These are phyloP conservation scores for Leptodactylus fallax DNA, from an alignment of 2,797 vertebrate species.

Conservation along the genomic window DNA sequence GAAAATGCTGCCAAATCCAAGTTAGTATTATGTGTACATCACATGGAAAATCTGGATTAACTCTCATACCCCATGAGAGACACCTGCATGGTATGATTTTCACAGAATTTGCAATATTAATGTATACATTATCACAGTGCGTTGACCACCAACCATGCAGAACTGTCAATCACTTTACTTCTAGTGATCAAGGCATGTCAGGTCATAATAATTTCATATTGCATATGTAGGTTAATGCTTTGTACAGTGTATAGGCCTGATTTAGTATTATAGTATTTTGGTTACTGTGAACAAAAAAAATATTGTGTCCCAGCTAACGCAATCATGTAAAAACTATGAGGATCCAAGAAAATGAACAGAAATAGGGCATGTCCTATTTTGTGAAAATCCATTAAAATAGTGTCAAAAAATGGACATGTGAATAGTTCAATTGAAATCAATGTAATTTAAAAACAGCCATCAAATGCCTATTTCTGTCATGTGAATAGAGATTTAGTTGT, in stretches of 20 bases:
- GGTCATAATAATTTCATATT: background rate
- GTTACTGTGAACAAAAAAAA: too few relatives aligned
- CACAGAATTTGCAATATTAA: constrained; percentile 25
- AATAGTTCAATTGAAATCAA: too few relatives aligned
- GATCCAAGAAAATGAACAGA: too few relatives aligned
- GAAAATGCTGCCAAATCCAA: constrained; percentile 49
- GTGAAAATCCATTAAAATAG: too few relatives aligned
- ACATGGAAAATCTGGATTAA: constrained; percentile 61
- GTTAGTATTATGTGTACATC: constrained; percentile 56
- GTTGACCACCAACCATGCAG: constrained; percentile 12
- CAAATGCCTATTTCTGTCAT: too few relatives aligned
- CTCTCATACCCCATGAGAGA: constrained; percentile 45
- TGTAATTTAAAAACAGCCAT: too few relatives aligned
- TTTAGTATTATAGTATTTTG: background rate
- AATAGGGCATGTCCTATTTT: too few relatives aligned
- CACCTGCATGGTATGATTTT: constrained; percentile 55
- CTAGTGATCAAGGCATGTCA: background rate
- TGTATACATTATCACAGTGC: constrained; percentile 19
- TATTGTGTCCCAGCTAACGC: too few relatives aligned
- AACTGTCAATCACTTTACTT: constrained; percentile 19
- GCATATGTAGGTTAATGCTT: background rate
- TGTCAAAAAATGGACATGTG: too few relatives aligned
- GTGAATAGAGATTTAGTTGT: too few relatives aligned
- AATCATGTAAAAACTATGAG: too few relatives aligned
- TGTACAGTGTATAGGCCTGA: background rate